Evolutionary conservation across 2,888 invertebrate species (phyloP).

Genomic region (Hoplodrina ambigua): DNA sequence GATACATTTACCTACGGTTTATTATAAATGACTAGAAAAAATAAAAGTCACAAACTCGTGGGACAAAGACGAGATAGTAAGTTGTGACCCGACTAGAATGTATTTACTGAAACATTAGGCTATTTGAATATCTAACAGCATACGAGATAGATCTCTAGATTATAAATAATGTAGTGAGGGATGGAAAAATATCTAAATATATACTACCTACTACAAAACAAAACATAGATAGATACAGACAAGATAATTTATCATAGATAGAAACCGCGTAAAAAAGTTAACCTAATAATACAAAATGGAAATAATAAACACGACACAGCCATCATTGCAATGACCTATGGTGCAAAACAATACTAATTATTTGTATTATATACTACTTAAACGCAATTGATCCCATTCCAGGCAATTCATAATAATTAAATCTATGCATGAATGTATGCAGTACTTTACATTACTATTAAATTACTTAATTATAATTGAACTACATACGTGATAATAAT

Average conservation of each 20-base stretch:
- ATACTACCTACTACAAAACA: slow-evolving; percentile 12
- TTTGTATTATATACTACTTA: slow-evolving; percentile 80
- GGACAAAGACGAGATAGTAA: slow-evolving; percentile 25
- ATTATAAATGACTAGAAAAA: slow-evolving; percentile 45
- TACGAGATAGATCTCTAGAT: slow-evolving; percentile 55
- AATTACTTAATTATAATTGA: slow-evolving; percentile 66
- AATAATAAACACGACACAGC: slow-evolving; percentile 57
- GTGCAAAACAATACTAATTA: slow-evolving; percentile 69
- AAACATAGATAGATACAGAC: slow-evolving; percentile 12
- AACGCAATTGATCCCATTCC: slow-evolving; percentile 89
- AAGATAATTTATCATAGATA: slow-evolving; percentile 12
- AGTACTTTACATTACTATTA: slow-evolving; percentile 55
- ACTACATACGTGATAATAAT: slow-evolving; percentile 65
- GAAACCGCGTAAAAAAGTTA: slow-evolving; percentile 40
- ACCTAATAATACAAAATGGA: slow-evolving; percentile 42
- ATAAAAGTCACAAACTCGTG: slow-evolving; percentile 19
- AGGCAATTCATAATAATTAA: slow-evolving; percentile 83
- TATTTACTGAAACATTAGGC: slow-evolving; percentile 41
- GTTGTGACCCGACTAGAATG: slow-evolving; percentile 39
- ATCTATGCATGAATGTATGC: slow-evolving; percentile 65
- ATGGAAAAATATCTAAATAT: slow-evolving; percentile 18
- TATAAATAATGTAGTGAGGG: slow-evolving; percentile 52
- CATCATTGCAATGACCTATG: slow-evolving; percentile 54
- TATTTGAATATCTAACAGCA: slow-evolving; percentile 57
- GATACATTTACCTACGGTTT: slow-evolving; percentile 10